These are phyloP conservation scores for Labeo catla DNA, from an alignment of 2,113 vertebrate species.

Conservation along the genomic window DNA sequence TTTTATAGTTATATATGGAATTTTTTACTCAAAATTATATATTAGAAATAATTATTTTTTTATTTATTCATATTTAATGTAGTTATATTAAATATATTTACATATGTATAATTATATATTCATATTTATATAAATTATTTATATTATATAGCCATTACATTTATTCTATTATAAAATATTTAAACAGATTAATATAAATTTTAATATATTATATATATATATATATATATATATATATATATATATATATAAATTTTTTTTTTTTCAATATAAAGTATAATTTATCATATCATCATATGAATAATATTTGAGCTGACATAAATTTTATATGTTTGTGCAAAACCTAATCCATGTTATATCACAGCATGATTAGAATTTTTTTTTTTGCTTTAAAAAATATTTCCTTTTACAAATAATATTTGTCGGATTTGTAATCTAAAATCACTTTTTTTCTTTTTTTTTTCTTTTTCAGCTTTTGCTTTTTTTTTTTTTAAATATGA, in stretches of 20 bases:
- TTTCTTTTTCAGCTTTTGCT: not conserved
- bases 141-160: not conserved
- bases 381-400: not conserved
- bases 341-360: not conserved
- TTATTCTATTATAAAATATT: not conserved
- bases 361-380: too few relatives aligned
- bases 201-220: too few relatives aligned
- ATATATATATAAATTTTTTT: too few relatives aligned
- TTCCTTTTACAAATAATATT: not conserved
- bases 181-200: too few relatives aligned
- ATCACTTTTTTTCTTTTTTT: not conserved
- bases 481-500: not conserved
- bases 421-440: not conserved
- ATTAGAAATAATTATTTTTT: too few relatives aligned
- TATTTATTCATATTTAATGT: too few relatives aligned
- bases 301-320: not conserved
- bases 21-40: too few relatives aligned
- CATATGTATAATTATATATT: too few relatives aligned
- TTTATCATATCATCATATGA: not conserved
- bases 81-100: not conserved
- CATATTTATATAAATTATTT: not conserved
- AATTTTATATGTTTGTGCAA: not conserved
- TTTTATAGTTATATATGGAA: too few relatives aligned
- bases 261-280: too few relatives aligned
- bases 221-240: too few relatives aligned